Evolutionary conservation across 2,797 vertebrate genomes (phyloP).

Genomic region (Atherinosoma microstoma): DNA sequence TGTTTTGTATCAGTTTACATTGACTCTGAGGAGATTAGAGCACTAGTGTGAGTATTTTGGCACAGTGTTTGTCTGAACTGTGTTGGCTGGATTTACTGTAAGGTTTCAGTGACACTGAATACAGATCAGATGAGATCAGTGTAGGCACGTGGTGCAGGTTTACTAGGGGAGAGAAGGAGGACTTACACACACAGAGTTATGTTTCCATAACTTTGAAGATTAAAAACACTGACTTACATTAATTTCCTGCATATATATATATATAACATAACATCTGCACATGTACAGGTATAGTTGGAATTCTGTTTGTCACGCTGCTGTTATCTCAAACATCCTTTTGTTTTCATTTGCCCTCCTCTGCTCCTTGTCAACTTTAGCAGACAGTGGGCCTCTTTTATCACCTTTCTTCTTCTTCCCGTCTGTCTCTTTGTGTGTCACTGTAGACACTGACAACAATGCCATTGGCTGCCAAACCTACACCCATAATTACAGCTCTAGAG

Average conservation of each 20-base stretch:
- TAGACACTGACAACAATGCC: constrained; percentile 54
- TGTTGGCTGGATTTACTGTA: constrained; percentile 7
- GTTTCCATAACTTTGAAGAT: background rate
- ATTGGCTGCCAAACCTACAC: constrained; percentile 34
- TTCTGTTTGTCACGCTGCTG: constrained; percentile 17
- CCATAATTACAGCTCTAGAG: constrained; percentile 51
- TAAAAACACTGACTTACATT: background rate
- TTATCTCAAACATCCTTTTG: constrained; percentile 46
- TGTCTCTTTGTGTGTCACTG: constrained; percentile 27
- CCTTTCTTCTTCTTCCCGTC: constrained; percentile 1
- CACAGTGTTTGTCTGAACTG: background rate
- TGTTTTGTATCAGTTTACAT: too few species aligned
- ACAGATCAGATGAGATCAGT: background rate
- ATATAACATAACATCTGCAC: background rate
- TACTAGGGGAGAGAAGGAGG: background rate
- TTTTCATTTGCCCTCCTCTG: constrained; percentile 6
- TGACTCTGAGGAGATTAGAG: too few species aligned
- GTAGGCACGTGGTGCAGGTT: background rate
- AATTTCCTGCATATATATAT: background rate
- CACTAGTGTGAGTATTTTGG: too few species aligned
- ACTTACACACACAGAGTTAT: background rate
- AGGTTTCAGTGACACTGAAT: constrained; percentile 3
- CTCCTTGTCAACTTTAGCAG: constrained; percentile 27
- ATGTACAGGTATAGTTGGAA: constrained; percentile 15
- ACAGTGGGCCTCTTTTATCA: constrained; percentile 29